phyloP scores from a whole-genome alignment of 2,797 vertebrate species.

The Balearica regulorum region DNA sequence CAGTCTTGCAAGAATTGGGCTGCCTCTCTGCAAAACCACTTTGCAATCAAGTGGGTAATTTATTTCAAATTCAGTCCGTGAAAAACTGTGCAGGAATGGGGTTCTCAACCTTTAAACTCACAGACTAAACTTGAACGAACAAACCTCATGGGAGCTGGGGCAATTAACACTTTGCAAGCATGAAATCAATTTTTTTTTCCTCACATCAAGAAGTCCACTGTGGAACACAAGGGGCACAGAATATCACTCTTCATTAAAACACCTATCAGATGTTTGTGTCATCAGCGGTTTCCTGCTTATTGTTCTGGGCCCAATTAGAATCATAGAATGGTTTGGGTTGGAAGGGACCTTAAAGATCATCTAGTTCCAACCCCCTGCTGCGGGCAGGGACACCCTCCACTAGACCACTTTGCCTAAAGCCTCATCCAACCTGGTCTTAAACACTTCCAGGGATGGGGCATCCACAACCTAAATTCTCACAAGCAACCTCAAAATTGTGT shows the following conservation, averaged over 20 bases:
- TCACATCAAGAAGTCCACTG: background rate
- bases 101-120: background rate
- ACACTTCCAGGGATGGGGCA: too few relatives aligned
- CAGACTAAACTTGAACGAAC: background rate
- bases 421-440: too few relatives aligned
- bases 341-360: too few relatives aligned
- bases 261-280: background rate
- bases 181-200: background rate
- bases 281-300: background rate
- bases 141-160: accelerated
- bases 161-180: background rate
- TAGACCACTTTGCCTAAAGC: too few relatives aligned
- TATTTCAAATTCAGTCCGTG: accelerated
- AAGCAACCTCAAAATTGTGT: background rate
- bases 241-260: background rate
- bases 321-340: too few relatives aligned
- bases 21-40: background rate
- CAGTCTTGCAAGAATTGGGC: background rate
- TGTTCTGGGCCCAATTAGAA: background rate
- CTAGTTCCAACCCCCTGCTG: too few relatives aligned
- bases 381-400: too few relatives aligned
- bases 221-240: background rate
- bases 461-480: background rate
- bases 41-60: background rate
- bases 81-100: accelerated